Percentiles rank a stretch among this genome's conserved stretches.
phyloP scores from a whole-genome alignment of 2,797 vertebrate species.

The Anomalospiza imberbis region DNA sequence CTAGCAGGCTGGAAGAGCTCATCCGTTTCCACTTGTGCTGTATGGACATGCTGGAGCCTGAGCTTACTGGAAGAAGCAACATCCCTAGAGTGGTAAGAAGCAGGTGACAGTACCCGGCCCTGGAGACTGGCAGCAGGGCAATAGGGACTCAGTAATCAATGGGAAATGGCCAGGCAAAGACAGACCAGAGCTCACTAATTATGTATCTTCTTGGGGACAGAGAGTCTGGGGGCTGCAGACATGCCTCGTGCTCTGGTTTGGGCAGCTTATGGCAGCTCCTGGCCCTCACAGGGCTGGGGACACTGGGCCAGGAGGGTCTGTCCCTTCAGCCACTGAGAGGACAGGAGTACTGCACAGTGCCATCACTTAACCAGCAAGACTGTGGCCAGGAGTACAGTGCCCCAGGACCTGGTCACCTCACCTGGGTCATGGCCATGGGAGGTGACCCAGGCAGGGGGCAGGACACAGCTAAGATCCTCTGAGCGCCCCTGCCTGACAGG shows the following conservation, averaged over 20 bases:
- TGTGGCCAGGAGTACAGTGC: conserved; percentile 60
- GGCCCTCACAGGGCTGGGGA: not conserved
- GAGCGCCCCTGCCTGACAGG: not conserved
- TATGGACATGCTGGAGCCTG: not conserved
- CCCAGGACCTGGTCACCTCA: conserved; percentile 56
- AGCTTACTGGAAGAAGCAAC: not conserved
- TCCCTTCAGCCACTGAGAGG: not conserved
- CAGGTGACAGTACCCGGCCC: not conserved
- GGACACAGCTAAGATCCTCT: not conserved
- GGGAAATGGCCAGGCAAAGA: not conserved
- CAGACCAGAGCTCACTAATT: not conserved
- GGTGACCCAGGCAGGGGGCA: conserved; percentile 55
- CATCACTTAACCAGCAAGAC: conserved; percentile 71
- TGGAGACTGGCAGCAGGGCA: not conserved
- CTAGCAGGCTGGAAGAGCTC: not conserved
- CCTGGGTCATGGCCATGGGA: conserved; percentile 73
- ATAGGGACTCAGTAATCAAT: not conserved
- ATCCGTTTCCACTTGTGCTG: not conserved
- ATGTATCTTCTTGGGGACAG: not conserved
- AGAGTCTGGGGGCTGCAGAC: not conserved
- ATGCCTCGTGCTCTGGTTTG: not conserved
- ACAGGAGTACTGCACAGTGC: too few species aligned
- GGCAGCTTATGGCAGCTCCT: not conserved
- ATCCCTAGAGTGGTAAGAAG: not conserved
- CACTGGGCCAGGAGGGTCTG: too few species aligned